Base-by-base conservation (phyloP, 2,797 vertebrate species). In the Rhinophrynus dorsalis region DNA sequence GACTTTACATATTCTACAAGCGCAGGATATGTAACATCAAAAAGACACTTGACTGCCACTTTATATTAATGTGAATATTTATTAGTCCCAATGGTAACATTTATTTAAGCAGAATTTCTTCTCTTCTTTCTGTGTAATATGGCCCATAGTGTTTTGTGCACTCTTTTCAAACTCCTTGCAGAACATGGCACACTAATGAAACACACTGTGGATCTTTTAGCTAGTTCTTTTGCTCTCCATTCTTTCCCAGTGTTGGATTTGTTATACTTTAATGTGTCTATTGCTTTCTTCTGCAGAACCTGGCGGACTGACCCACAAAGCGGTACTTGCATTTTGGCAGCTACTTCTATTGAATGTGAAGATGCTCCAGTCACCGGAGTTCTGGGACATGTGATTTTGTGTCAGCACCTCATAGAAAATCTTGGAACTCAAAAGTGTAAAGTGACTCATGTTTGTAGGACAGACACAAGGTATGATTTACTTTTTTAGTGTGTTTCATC, bases 381-480 rank as follows among this genome's bases (percentile, higher is more conserved):
- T 6, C 50, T 82, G 35, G 86, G 72, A 13, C 82, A 85, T 3
- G 86, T 92, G 40, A 80, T 90, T 75, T 54, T 81, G 75, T 92
- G 88, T 68, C 73, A 91, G 30, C 90, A 90, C 80, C 81, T 92
- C 66, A 80, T 94, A 74, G 92, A 94, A 77, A 72, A 85, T 21
- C 67, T 76, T 1, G 89, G 89, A 40, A 32, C 69, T 30, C 78
- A 81, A 60, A 92, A 79, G 78, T 90, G 88, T 59, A 82, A 81
- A 44, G 85, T 94, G 63, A 91, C 86, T 0, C 90, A 93, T 75
- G 45, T 93, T 38, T 91, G 88, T 33, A 81, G 86, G 5, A 90
- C 83, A 7, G 92, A 94, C 23, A 83, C 79, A 55, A 86, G 90
- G 92, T 92, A 78, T 44, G 24, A 51, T n/a, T 47, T 40, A 67